phyloP scores from a whole-genome alignment of 1,140 invertebrate species.

The Pemphigus obesinymphae region DNA sequence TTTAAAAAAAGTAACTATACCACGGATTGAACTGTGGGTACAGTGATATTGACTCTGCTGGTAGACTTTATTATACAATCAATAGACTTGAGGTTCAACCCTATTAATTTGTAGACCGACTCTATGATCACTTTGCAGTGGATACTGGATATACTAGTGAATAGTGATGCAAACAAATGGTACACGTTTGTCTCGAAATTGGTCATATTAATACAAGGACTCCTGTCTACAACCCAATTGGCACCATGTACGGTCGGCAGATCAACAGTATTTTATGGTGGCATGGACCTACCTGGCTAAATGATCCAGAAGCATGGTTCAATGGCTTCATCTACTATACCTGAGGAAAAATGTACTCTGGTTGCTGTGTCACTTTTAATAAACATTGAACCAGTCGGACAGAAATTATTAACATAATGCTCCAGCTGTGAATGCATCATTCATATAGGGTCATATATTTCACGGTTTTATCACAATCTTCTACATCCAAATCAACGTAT shows the following conservation, averaged over 20 bases:
- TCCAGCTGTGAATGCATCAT: neutral
- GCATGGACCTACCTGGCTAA: constrained; percentile 46
- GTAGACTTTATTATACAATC: constrained; percentile 42
- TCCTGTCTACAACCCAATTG: neutral
- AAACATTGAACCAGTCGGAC: neutral
- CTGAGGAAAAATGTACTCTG: neutral
- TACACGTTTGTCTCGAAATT: constrained; percentile 48
- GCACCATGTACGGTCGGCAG: constrained; percentile 46
- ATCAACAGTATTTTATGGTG: constrained; percentile 49
- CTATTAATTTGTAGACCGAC: constrained; percentile 42
- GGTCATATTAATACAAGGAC: constrained; percentile 48
- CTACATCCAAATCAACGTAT: neutral
- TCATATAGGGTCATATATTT: neutral
- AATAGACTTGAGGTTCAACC: neutral
- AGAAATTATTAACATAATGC: neutral
- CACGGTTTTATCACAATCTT: neutral
- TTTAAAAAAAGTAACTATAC: constrained; percentile 47
- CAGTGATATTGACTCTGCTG: constrained; percentile 47
- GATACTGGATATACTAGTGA: too few relatives aligned
- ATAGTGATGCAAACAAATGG: constrained; percentile 22
- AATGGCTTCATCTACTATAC: neutral
- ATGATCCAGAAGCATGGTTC: too few relatives aligned
- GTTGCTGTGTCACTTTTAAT: neutral
- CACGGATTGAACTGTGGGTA: constrained; percentile 49
- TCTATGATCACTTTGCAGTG: constrained; percentile 43